Evolutionary conservation across 2,113 vertebrate genomes (phyloP).

Genomic region (Chloropsis cyanopogon): DNA sequence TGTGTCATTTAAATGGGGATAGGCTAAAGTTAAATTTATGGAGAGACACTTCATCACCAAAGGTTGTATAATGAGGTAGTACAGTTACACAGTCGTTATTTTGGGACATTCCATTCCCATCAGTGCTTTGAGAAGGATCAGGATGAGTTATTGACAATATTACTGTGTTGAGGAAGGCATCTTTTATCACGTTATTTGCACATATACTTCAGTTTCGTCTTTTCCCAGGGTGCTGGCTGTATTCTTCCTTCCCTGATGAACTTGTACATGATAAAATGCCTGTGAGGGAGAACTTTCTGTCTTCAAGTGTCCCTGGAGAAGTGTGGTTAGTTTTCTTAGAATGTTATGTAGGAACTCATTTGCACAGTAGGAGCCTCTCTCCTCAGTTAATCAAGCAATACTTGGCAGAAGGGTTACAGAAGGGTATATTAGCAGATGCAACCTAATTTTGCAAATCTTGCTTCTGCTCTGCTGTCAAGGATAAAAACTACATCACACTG

Average conservation of each 20-base stretch:
- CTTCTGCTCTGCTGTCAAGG: background rate
- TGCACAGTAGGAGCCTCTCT: background rate
- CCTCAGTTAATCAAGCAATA: background rate
- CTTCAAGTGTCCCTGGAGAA: background rate
- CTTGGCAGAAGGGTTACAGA: background rate
- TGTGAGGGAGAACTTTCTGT: background rate
- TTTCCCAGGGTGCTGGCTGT: background rate
- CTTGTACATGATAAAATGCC: background rate
- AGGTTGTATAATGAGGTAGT: background rate
- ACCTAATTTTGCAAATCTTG: conserved; percentile 1
- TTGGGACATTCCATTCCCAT: background rate
- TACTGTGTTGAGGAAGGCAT: background rate
- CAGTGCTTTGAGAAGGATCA: background rate
- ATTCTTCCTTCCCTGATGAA: background rate
- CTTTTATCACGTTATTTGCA: background rate
- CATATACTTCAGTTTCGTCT: background rate
- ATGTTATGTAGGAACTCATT: background rate
- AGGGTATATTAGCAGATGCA: background rate
- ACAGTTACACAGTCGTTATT: background rate
- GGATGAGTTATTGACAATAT: background rate
- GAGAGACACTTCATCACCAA: background rate
- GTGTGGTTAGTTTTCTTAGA: background rate
- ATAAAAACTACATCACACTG: background rate
- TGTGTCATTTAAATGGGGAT: background rate
- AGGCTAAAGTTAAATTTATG: background rate